These are phyloP conservation scores for Parazoanthus darwini DNA, from an alignment of 92 coral and sea anemone species.

Conservation along the genomic window DNA sequence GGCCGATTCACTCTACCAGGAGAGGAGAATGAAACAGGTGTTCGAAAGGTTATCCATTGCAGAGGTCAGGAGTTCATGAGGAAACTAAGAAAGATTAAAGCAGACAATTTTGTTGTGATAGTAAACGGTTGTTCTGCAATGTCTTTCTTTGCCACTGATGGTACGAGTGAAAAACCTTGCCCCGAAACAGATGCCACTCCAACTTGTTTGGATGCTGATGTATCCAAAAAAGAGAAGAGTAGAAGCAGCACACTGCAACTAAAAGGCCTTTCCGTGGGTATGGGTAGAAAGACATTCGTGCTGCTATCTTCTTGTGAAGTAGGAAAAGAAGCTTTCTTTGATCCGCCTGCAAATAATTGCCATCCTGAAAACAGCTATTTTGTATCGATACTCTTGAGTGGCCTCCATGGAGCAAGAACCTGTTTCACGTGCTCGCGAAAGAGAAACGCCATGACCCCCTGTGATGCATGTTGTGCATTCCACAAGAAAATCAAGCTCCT, in stretches of 20 bases:
- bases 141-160: neutral
- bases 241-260: neutral
- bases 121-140: neutral
- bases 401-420: neutral
- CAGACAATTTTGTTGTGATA: neutral
- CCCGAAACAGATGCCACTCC: neutral
- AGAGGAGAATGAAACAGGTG: neutral
- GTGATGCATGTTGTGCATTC: neutral
- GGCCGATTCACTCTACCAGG: neutral
- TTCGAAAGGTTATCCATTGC: neutral
- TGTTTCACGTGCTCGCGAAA: neutral
- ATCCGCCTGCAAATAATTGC: neutral
- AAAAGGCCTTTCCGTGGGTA: neutral
- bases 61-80: neutral
- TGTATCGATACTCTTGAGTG: neutral
- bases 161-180: neutral
- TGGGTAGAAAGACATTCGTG: neutral
- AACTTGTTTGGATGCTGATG: neutral
- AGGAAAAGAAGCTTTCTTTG: neutral
- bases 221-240: neutral
- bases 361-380: neutral
- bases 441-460: neutral
- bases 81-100: neutral
- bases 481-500: neutral
- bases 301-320: neutral